phyloP scores from a whole-genome alignment of 1,140 invertebrate species.

The Pygmarrhopalites habei region DNA sequence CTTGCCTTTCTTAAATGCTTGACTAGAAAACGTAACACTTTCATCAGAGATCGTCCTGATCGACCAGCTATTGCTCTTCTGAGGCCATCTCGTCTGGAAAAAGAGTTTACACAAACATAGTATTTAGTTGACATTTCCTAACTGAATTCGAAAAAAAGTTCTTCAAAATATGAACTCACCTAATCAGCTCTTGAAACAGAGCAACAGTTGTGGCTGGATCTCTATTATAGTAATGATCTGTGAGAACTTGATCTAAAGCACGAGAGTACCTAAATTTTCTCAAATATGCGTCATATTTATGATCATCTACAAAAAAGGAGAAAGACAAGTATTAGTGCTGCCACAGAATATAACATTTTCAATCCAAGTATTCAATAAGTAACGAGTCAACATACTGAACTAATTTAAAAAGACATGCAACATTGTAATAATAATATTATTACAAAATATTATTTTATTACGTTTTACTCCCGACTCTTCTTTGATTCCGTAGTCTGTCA shows the following conservation, averaged over 20 bases:
- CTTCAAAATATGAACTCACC: conserved; percentile 37
- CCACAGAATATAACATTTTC: too few species aligned
- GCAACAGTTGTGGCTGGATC: conserved; percentile 68
- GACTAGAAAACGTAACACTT: conserved; percentile 68
- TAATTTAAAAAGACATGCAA: background rate
- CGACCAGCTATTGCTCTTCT: conserved; percentile 61
- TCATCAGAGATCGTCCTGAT: conserved; percentile 56
- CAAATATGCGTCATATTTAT: conserved; percentile 58
- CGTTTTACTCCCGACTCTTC: conserved; percentile 18
- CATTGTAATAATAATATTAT: too few species aligned
- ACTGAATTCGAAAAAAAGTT: conserved; percentile 13
- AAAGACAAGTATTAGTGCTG: too few species aligned
- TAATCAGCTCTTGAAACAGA: conserved; percentile 74
- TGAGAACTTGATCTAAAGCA: conserved; percentile 67
- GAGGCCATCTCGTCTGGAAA: conserved; percentile 58
- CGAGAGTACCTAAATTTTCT: conserved; percentile 73
- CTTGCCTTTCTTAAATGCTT: conserved; percentile 63
- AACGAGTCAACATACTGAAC: background rate
- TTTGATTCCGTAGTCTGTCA: conserved; percentile 31
- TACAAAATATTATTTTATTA: conserved; percentile 2
- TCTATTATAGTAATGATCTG: conserved; percentile 53
- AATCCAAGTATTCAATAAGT: too few species aligned
- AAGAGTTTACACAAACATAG: too few species aligned
- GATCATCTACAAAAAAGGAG: conserved; percentile 27
- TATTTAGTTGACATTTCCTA: too few species aligned